Percentiles rank a stretch among this genome's conserved stretches.
Conservation (phyloP, 2,797 vertebrate species). For the Prunella strophiata region DNA sequence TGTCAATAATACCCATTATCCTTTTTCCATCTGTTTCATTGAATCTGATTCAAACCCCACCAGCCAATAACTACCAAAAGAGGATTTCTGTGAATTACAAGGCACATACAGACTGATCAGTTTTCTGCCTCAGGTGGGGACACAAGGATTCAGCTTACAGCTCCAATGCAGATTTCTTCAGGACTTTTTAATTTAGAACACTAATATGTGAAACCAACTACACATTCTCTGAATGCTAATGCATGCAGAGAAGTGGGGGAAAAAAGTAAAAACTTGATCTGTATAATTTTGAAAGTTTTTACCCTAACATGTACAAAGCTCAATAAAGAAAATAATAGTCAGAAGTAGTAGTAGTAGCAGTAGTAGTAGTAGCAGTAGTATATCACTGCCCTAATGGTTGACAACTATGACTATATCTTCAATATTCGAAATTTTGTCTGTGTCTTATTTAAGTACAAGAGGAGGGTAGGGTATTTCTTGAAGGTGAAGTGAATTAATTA, state of each 20-base stretch:
- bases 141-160: not conserved
- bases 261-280: too few species aligned
- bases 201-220: not conserved
- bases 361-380: not conserved
- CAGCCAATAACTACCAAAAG: not conserved
- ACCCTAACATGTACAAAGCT: not conserved
- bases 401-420: not conserved
- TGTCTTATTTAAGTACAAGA: not conserved
- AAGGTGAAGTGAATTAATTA: not conserved
- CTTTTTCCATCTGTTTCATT: not conserved
- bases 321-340: not conserved
- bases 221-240: not conserved
- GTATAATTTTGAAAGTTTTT: not conserved
- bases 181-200: not conserved
- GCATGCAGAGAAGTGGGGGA: fast-evolving
- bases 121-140: not conserved
- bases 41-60: not conserved
- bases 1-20: not conserved
- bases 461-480: not conserved
- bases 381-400: not conserved
- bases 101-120: not conserved
- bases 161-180: not conserved
- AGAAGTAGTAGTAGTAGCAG: too few species aligned
- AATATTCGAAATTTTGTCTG: not conserved
- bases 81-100: not conserved